Percentiles rank a stretch among this genome's conserved stretches.
Conservation (phyloP, 2,113 vertebrate species). For the Rafetus swinhoei region DNA sequence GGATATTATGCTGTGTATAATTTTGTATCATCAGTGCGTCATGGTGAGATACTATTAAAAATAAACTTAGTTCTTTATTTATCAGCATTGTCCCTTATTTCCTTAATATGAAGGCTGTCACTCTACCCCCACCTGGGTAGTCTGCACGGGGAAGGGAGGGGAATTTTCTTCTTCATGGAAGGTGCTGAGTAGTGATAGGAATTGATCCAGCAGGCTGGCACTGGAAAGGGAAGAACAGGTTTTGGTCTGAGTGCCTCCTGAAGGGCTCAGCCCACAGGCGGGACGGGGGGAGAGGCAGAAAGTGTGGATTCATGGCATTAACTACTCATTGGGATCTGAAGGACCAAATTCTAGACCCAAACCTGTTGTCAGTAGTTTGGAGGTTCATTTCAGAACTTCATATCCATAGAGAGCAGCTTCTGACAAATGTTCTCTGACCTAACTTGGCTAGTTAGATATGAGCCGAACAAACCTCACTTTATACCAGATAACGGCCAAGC, state of each 20-base stretch:
- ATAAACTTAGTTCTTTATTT: not conserved
- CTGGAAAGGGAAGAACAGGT: not conserved
- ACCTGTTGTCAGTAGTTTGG: not conserved
- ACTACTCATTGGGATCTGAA: not conserved
- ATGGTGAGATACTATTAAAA: not conserved
- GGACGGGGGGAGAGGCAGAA: not conserved
- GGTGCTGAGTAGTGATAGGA: not conserved
- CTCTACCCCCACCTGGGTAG: not conserved
- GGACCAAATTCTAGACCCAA: not conserved
- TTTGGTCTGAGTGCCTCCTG: not conserved
- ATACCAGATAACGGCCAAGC: not conserved
- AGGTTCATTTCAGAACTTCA: slow-evolving; percentile 1
- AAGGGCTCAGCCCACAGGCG: rapidly evolving
- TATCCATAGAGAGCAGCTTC: not conserved
- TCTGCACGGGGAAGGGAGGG: not conserved
- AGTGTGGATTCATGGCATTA: not conserved
- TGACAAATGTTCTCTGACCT: not conserved
- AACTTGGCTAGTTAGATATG: not conserved
- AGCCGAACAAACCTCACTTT: not conserved
- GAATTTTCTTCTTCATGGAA: not conserved
- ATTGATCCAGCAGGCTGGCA: not conserved
- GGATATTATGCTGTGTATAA: not conserved
- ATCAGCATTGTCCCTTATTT: not conserved
- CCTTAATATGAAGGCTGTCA: not conserved
- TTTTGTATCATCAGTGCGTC: not conserved